Conservation (phyloP, 2,797 vertebrate genomes). For the Fistularia tabacaria region DNA sequence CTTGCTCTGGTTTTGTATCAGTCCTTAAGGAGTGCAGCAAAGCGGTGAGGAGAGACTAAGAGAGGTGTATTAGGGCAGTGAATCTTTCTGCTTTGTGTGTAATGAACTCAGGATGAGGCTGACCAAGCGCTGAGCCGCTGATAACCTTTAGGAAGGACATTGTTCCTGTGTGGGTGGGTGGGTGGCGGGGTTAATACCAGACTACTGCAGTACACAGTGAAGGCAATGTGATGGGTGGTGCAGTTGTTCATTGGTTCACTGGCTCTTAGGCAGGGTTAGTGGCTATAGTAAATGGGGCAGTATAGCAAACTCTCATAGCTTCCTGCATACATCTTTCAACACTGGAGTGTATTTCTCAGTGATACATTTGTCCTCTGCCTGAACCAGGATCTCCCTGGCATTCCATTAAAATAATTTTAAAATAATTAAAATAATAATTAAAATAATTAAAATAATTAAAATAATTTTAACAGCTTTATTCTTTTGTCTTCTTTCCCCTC, state of each 20-base stretch:
- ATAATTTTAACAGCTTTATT: slow-evolving; percentile 52
- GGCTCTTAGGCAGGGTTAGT: slow-evolving; percentile 60
- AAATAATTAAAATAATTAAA: no score
- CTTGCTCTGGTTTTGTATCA: slow-evolving; percentile 46
- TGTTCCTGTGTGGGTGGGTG: slow-evolving; percentile 58
- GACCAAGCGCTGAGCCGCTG: slow-evolving; percentile 68
- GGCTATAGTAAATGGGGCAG: slow-evolving; percentile 64
- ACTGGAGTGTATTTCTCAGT: slow-evolving; percentile 36
- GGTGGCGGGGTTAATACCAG: slow-evolving; percentile 25
- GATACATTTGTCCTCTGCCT: slow-evolving; percentile 66
- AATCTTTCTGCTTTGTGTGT: slow-evolving; percentile 62
- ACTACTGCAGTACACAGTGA: slow-evolving; percentile 46
- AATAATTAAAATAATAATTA: no score
- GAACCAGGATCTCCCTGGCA: slow-evolving; percentile 59
- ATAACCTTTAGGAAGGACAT: slow-evolving; percentile 80
- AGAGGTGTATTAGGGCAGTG: slow-evolving; percentile 66
- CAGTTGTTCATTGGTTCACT: slow-evolving; percentile 63
- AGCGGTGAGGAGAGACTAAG: slow-evolving; percentile 61
- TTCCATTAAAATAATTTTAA: slow-evolving; percentile 62
- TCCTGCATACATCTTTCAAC: slow-evolving; percentile 59
- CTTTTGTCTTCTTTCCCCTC: slow-evolving; percentile 53
- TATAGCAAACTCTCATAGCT: slow-evolving; percentile 56
- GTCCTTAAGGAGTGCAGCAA: slow-evolving; percentile 52
- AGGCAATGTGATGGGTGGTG: slow-evolving; percentile 57
- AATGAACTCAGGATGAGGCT: slow-evolving; percentile 76